These are phyloP conservation scores for Halcyon badia DNA, from an alignment of 2,797 vertebrate genomes.

Conservation along the genomic window DNA sequence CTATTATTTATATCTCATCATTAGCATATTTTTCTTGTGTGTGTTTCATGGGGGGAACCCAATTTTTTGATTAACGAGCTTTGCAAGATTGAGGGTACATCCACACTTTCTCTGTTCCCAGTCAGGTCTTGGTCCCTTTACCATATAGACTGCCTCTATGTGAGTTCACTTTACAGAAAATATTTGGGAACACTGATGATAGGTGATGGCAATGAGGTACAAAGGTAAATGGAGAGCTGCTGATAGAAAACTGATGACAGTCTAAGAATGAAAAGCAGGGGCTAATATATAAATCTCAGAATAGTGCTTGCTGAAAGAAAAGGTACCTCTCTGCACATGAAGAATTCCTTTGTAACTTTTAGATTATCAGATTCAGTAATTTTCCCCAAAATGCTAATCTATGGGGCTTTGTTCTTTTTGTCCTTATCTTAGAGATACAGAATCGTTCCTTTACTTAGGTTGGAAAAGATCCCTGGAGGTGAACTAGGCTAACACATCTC, in stretches of 20 bases:
- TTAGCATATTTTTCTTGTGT: background rate
- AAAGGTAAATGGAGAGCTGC: background rate
- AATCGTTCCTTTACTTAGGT: background rate
- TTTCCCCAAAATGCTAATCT: background rate
- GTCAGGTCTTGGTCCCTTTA: background rate
- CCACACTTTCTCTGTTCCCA: background rate
- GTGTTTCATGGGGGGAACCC: accelerated
- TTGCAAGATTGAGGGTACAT: background rate
- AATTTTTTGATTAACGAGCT: accelerated
- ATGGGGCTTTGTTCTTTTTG: background rate
- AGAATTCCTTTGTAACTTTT: background rate
- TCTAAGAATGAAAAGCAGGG: background rate
- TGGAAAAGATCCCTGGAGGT: background rate
- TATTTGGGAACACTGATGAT: background rate
- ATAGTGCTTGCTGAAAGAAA: background rate
- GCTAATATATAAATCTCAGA: background rate
- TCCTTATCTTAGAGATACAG: background rate
- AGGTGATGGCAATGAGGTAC: background rate
- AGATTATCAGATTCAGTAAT: background rate
- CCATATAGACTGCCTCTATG: background rate
- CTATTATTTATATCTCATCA: background rate
- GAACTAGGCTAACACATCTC: background rate
- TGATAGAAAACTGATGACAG: background rate
- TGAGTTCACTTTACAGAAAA: background rate
- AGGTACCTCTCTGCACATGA: background rate